Percentiles rank a stretch among this genome's conserved stretches.
Evolutionary conservation across 2,113 vertebrate species (phyloP).

Genomic region (Trochalopteron elliotii): DNA sequence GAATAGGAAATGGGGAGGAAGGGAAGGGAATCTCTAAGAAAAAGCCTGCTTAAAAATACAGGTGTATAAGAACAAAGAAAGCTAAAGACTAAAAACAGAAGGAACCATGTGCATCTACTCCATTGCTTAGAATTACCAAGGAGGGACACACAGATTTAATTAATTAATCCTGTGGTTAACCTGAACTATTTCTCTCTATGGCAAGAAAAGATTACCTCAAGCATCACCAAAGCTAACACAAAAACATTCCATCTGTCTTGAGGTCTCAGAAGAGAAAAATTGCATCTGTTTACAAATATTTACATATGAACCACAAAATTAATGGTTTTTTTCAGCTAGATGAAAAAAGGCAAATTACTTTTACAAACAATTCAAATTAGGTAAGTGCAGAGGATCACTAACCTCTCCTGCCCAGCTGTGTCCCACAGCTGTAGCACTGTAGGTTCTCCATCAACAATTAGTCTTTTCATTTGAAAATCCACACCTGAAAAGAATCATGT

Average conservation of each 20-base stretch:
- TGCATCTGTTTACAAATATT: not conserved
- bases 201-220: not conserved
- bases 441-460: conserved; percentile 91
- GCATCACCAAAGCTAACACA: not conserved
- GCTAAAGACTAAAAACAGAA: not conserved
- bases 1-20: not conserved
- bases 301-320: not conserved
- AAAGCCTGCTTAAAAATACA: not conserved
- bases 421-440: conserved; percentile 93
- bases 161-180: not conserved
- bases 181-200: not conserved
- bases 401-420: conserved; percentile 96
- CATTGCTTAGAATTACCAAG: not conserved
- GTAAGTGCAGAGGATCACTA: not conserved
- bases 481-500: conserved; percentile 78
- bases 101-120: not conserved
- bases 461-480: conserved; percentile 95
- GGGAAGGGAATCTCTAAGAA: not conserved
- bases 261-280: not conserved
- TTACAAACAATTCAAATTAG: not conserved
- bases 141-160: fast-evolving
- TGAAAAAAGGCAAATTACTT: not conserved
- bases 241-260: not conserved
- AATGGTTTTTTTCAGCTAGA: not conserved
- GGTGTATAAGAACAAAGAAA: not conserved